phyloP scores from a whole-genome alignment of 2,797 vertebrate species.

The Aplochiton taeniatus region DNA sequence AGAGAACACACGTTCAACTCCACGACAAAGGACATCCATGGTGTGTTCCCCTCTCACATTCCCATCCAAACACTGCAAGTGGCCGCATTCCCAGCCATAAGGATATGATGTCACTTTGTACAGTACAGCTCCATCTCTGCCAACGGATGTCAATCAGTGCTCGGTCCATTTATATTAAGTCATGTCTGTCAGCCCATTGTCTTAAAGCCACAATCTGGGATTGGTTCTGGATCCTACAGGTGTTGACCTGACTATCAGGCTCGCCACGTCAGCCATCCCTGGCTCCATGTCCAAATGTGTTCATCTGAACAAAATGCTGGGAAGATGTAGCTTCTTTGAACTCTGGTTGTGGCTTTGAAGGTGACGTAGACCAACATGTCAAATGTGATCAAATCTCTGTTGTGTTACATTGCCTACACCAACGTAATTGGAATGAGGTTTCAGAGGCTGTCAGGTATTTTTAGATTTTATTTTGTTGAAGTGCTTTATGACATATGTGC shows the following conservation, averaged over 20 bases:
- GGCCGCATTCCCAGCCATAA: conserved; percentile 40
- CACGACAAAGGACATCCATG: conserved; percentile 2
- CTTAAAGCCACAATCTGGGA: background rate
- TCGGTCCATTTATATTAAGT: conserved; percentile 29
- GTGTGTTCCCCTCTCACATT: background rate
- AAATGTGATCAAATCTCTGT: background rate
- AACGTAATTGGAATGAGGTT: conserved; percentile 1
- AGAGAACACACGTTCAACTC: conserved; percentile 1
- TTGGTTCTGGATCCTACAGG: no score
- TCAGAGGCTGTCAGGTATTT: background rate
- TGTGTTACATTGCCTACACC: background rate
- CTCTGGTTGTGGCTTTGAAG: background rate
- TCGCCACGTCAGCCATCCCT: no score
- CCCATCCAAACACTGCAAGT: background rate
- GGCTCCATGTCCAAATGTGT: no score
- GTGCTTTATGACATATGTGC: background rate
- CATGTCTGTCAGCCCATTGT: conserved; percentile 33
- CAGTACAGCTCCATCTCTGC: conserved; percentile 36
- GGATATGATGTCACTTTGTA: conserved; percentile 60
- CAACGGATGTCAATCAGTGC: conserved; percentile 29
- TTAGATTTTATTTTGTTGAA: background rate
- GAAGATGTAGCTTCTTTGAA: background rate
- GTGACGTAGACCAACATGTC: conserved; percentile 3
- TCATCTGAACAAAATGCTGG: no score
- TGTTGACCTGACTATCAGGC: no score